Evolutionary conservation across 2,797 vertebrate genomes (phyloP), one percentile per base, ranked within the genome.

Genomic region (Spheniscus humboldti): DNA sequence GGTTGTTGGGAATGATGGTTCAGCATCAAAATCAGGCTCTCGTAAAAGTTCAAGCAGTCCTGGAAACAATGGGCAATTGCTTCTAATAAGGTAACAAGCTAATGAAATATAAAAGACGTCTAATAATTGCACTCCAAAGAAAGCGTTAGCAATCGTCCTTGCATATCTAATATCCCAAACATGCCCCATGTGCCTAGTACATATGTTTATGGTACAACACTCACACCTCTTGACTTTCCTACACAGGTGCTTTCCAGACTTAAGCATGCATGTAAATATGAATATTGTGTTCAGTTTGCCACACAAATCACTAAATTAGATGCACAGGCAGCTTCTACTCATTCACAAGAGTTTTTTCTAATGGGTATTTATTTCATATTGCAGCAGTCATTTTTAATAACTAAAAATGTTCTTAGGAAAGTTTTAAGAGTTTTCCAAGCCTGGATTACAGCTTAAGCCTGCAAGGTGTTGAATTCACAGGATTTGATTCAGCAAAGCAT

Each of bases 281-380:
- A 96, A 92, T 86, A 91, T 37, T 92, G 80, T 89, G 69, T 87
- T 96, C 83, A 69, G 75, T 97, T 88, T 96, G 64, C 82, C 72
- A 60, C 62, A 47, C 33, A 96, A 33, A 76, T 95, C 75, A 41
- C 62, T 94, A 79, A 87, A 83, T 94, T 79, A 91, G 68, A 92
- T 71, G 67, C 88, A 53, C 64, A 88, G 45, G 85, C 82, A 74
- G 50, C 33, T 63, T 79, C 60, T 60, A 20, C 92, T 81, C 64
- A 22, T 6, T 62, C 91, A 86, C 47, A 60, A 83, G 80, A 88
- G 74, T 59, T 75, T 68, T 81, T 45, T 63, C 59, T 86, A 93
- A 85, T 71, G 56, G 82, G 20, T 87, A 57, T 78, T 95, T 91
- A 57, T 78, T 95, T 91, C 73, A 66, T 52, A 81, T 28, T 90